phyloP scores from a whole-genome alignment of 2,888 invertebrate genomes.

The Pachliopta kotzebuea region DNA sequence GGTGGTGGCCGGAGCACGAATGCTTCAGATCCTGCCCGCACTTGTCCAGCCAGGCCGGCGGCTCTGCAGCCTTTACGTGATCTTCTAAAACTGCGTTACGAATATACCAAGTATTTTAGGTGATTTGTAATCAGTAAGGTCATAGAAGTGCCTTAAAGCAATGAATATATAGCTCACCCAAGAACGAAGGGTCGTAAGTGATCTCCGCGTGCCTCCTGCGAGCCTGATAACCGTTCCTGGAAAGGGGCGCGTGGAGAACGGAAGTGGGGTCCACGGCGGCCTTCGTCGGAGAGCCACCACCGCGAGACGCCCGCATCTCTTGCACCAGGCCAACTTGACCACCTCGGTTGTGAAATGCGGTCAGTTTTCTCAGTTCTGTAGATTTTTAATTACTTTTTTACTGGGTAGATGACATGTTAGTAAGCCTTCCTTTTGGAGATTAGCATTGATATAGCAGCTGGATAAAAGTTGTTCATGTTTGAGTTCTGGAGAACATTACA shows the following conservation, averaged over 20 bases:
- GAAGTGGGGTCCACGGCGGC: slow-evolving; percentile 80
- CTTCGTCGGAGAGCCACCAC: slow-evolving; percentile 41
- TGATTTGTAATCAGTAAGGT: too few relatives aligned
- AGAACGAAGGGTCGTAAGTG: slow-evolving; percentile 52
- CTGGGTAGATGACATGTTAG: too few relatives aligned
- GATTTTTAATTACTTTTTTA: neutral
- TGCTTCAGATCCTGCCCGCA: slow-evolving; percentile 56
- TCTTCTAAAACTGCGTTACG: slow-evolving; percentile 59
- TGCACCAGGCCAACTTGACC: slow-evolving; percentile 46
- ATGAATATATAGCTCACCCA: slow-evolving; percentile 43
- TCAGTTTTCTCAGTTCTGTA: slow-evolving; percentile 62
- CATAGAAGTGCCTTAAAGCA: too few relatives aligned
- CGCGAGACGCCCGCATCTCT: slow-evolving; percentile 46
- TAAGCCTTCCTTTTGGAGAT: too few relatives aligned
- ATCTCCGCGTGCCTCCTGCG: slow-evolving; percentile 80
- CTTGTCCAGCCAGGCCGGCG: slow-evolving; percentile 72
- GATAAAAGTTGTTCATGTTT: too few relatives aligned
- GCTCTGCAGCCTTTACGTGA: slow-evolving; percentile 65
- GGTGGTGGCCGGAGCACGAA: slow-evolving; percentile 67
- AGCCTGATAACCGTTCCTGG: slow-evolving; percentile 84
- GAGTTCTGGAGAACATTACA: too few relatives aligned
- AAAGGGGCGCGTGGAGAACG: slow-evolving; percentile 82
- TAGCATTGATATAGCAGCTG: too few relatives aligned
- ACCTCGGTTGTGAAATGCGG: slow-evolving; percentile 49
- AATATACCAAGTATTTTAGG: too few relatives aligned